Evolutionary conservation across 2,797 vertebrate genomes (phyloP).

Genomic region (Apodemus agrarius): DNA sequence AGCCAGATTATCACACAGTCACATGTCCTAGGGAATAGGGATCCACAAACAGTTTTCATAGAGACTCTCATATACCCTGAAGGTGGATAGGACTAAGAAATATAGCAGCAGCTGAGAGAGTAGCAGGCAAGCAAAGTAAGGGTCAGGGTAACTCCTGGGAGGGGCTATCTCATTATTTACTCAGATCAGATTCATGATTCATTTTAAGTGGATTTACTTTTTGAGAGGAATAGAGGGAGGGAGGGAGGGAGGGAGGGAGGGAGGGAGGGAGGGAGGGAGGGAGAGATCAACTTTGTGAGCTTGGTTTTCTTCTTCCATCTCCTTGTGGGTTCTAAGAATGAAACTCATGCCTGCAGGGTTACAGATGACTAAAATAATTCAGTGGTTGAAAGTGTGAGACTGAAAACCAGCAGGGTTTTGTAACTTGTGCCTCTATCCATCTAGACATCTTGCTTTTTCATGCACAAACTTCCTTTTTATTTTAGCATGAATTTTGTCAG

Average conservation of each 20-base stretch:
- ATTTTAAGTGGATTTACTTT: not conserved
- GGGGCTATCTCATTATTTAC: not conserved
- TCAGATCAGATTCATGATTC: not conserved
- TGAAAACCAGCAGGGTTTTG: not conserved
- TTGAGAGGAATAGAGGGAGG: too few relatives aligned
- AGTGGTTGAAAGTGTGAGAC: not conserved
- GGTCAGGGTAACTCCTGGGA: not conserved
- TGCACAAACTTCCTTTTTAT: not conserved
- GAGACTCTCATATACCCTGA: not conserved
- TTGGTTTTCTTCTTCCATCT: not conserved
- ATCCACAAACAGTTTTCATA: not conserved
- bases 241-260: too few relatives aligned
- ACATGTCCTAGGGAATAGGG: not conserved
- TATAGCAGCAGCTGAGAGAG: not conserved
- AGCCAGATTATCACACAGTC: not conserved
- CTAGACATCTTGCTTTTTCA: not conserved
- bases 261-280: too few relatives aligned
- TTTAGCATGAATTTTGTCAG: not conserved
- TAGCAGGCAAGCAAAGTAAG: fast-evolving
- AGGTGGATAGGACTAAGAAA: not conserved
- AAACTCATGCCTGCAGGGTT: not conserved
- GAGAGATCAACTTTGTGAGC: not conserved
- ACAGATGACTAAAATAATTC: not conserved
- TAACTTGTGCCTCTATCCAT: not conserved
- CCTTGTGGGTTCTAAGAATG: not conserved